phyloP scores from a whole-genome alignment of 1,140 invertebrate species.

The Papilio polyxenes region DNA sequence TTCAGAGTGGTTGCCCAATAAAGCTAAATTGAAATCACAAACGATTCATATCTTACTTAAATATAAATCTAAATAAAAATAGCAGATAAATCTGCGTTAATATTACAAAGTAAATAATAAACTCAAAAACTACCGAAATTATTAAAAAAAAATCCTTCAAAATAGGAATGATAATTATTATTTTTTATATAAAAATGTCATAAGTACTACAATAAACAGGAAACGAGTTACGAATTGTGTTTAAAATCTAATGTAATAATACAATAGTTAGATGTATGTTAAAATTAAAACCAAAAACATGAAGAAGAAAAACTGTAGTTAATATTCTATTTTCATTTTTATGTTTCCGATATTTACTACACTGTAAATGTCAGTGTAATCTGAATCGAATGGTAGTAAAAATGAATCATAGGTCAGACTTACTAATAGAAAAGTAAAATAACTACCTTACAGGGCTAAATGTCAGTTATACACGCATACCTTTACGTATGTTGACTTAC shows the following conservation, averaged over 20 bases:
- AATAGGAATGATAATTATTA: too few relatives aligned
- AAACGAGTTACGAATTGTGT: too few relatives aligned
- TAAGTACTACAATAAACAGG: too few relatives aligned
- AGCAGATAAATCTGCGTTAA: background rate
- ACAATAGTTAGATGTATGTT: too few relatives aligned
- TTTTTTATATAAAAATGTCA: too few relatives aligned
- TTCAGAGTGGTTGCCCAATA: constrained; percentile 8
- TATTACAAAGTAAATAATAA: background rate
- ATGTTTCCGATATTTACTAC: constrained; percentile 5
- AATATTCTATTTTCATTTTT: constrained; percentile 5
- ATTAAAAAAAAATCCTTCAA: too few relatives aligned
- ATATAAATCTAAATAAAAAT: background rate
- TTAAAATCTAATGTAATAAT: too few relatives aligned
- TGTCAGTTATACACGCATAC: background rate
- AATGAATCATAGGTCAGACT: background rate
- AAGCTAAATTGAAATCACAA: background rate
- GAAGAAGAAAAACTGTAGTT: background rate
- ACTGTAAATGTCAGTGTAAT: background rate
- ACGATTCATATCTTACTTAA: background rate
- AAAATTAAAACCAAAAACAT: background rate
- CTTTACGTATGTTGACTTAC: background rate
- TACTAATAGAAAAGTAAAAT: background rate
- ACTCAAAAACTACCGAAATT: background rate
- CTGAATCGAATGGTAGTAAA: background rate
- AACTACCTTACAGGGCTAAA: background rate